These are phyloP conservation scores for Alectoris magna DNA, from an alignment of 2,797 vertebrate species.

Conservation along the genomic window DNA sequence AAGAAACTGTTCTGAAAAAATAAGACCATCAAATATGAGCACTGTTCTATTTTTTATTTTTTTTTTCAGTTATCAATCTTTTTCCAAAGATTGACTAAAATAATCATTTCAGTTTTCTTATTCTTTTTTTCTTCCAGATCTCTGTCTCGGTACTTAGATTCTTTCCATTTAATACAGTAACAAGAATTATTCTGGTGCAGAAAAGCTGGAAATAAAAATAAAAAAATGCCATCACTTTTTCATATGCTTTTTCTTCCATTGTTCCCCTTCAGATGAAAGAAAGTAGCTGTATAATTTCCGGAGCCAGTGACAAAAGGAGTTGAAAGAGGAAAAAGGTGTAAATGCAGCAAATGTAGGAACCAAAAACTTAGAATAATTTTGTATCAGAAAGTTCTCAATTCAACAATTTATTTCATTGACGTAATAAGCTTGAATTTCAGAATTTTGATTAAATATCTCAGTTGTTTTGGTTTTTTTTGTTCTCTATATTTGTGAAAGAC, in stretches of 20 bases:
- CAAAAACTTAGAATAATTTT: neutral
- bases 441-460: neutral
- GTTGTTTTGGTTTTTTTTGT: neutral
- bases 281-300: neutral
- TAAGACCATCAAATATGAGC: slow-evolving; percentile 14
- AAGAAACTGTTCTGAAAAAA: slow-evolving; percentile 40
- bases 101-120: neutral
- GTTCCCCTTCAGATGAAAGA: neutral
- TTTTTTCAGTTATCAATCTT: slow-evolving; percentile 12
- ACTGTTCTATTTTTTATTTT: neutral
- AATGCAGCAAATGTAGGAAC: neutral
- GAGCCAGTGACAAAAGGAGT: neutral
- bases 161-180: neutral
- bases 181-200: neutral
- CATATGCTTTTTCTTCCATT: neutral
- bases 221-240: neutral
- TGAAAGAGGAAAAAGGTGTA: neutral
- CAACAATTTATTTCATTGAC: neutral
- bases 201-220: neutral
- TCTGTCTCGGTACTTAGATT: neutral
- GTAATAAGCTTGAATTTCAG: neutral
- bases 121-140: neutral
- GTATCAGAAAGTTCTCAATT: neutral
- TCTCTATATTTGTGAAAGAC: neutral
- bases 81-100: neutral